phyloP scores from a whole-genome alignment of 2,113 vertebrate species.

The Petrocephalus zakoni region DNA sequence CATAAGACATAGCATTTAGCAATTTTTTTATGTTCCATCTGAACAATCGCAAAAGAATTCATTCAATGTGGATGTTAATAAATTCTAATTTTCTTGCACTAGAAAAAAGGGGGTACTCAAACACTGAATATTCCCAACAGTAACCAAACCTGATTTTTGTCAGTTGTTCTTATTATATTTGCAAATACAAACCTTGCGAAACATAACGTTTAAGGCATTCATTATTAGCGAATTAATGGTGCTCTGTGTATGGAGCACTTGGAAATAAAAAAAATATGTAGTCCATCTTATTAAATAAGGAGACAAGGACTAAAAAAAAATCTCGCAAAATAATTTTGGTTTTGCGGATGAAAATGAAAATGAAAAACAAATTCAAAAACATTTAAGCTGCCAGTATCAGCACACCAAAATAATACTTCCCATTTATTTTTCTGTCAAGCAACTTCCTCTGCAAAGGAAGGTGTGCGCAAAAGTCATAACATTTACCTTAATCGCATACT shows the following conservation, averaged over 20 bases:
- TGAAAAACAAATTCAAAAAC: background rate
- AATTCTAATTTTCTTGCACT: background rate
- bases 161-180: background rate
- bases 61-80: background rate
- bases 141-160: background rate
- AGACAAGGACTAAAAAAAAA: background rate
- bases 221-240: background rate
- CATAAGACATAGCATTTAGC: background rate
- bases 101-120: background rate
- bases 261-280: background rate
- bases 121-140: background rate
- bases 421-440: background rate
- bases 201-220: background rate
- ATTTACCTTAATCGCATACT: background rate
- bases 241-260: background rate
- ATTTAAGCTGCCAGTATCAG: constrained; percentile 21
- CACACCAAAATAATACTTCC: background rate
- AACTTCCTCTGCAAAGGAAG: background rate
- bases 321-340: background rate
- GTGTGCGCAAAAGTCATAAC: background rate
- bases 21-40: background rate
- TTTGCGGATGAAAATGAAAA: background rate
- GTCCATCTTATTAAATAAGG: background rate
- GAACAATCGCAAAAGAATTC: background rate
- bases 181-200: background rate